Base-by-base conservation (phyloP, 53 echinoderm and acorn worm species). In the Astropecten irregularis region DNA sequence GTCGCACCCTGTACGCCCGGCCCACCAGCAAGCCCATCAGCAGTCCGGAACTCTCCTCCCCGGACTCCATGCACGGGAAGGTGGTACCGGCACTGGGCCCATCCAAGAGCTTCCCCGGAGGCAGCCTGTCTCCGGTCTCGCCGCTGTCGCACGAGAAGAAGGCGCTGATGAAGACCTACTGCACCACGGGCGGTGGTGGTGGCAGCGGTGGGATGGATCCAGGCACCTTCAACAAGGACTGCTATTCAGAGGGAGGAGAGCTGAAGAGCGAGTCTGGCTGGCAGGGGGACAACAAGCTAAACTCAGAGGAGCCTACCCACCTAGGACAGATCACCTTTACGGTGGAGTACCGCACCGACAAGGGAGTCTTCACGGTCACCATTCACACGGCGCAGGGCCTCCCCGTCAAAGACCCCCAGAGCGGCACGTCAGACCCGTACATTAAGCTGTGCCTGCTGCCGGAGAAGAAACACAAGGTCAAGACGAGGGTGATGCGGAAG, bases 401-500 rank as follows among this genome's bases (percentile, higher is more conserved):
- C 27, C 99, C 99, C 30, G 84, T 86, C 52, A 94, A 92, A 68
- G 95, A 95, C 60, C 89, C 91, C 1, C 85, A 85, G 52, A 91
- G 89, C 69, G 92, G 93, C 36, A 90, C 94, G 37, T 92, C 99
- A 3, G 99, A 99, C 66, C 99, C 99, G 26, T 99, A 99, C 81
- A 90, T 99, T 68, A 99, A 99, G 93, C 88, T 99, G 15, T 99
- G 94, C 66, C 88, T 99, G 40, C 89, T 99, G 14, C 99, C 99
- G 23, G 99, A 99, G 77, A 99, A 99, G 90, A 99, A 99, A 57
- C 99, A 99, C 81, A 99, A 99, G 83, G 99, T 99, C 18, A 99
- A 99, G 86, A 99, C 99, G 63, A 79, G 99, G 60, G 99, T 99
- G 14, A 83, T 99, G 38, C 53, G 99, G 30, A 99, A 99, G 67